Evolutionary conservation across 2,113 vertebrate species (phyloP).

Genomic region (Atlantisia rogersi): DNA sequence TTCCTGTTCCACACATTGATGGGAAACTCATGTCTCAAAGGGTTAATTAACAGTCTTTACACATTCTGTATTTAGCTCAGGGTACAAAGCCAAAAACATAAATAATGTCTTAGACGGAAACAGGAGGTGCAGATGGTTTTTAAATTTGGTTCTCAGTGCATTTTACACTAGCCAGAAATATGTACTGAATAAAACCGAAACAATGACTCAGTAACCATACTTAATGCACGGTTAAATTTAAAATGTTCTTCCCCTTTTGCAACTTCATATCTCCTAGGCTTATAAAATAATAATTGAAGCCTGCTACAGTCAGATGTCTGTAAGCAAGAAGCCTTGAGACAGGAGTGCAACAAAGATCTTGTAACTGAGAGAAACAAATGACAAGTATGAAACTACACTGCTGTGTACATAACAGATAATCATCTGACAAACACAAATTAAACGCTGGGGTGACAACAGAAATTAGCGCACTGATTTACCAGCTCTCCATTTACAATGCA

Average conservation of each 20-base stretch:
- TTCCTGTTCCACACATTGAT: slow-evolving; percentile 67
- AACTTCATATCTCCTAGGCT: neutral
- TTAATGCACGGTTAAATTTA: slow-evolving; percentile 14
- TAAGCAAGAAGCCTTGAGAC: neutral
- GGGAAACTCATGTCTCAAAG: slow-evolving; percentile 79
- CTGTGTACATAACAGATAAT: slow-evolving; percentile 22
- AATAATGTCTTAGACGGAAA: slow-evolving; percentile 78
- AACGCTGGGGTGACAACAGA: neutral
- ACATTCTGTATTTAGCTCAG: slow-evolving; percentile 75
- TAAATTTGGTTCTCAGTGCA: slow-evolving; percentile 71
- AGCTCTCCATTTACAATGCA: slow-evolving; percentile 19
- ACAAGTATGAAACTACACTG: neutral
- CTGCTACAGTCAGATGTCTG: neutral
- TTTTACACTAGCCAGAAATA: slow-evolving; percentile 73
- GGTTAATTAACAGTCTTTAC: slow-evolving; percentile 82
- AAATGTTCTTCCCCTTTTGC: neutral
- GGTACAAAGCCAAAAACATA: slow-evolving; percentile 79
- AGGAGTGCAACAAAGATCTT: neutral
- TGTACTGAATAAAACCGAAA: slow-evolving; percentile 50
- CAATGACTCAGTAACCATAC: slow-evolving; percentile 68
- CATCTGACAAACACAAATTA: neutral
- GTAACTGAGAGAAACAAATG: neutral
- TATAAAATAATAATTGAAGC: neutral
- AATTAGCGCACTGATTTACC: slow-evolving; percentile 43
- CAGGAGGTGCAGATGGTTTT: slow-evolving; percentile 79